phyloP scores from a whole-genome alignment of 2,797 vertebrate species.

The Phoeniculus purpureus region DNA sequence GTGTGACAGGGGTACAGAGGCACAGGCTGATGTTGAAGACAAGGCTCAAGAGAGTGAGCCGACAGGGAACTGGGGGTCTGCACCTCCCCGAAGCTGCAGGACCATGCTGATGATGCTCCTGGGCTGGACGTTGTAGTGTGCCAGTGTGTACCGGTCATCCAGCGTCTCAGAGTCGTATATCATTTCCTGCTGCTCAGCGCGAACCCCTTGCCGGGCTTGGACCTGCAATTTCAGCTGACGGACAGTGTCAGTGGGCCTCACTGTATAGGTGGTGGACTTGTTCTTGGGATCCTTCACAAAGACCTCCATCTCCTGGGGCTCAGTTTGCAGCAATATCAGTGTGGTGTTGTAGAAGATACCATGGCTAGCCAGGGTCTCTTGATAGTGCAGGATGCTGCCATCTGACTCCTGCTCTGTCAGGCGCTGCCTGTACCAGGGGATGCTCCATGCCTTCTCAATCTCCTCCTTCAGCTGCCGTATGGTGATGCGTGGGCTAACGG shows the following conservation, averaged over 20 bases:
- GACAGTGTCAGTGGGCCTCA: not conserved
- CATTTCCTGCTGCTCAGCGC: not conserved
- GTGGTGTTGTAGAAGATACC: constrained; percentile 32
- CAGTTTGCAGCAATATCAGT: not conserved
- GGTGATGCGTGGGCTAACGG: not conserved
- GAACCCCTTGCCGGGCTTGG: rapidly evolving
- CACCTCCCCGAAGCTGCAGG: constrained; percentile 26
- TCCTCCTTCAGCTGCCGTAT: not conserved
- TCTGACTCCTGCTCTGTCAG: not conserved
- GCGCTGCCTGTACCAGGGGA: not conserved
- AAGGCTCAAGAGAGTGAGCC: not conserved
- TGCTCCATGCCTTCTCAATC: not conserved
- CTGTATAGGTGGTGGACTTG: not conserved
- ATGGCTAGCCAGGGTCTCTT: not conserved
- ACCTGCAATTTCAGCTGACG: constrained; percentile 31
- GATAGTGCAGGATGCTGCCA: not conserved
- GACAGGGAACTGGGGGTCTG: not conserved
- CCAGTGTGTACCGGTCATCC: not conserved
- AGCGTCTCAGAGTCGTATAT: not conserved
- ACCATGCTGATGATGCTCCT: constrained; percentile 7
- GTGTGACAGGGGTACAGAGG: rapidly evolving
- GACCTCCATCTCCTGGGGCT: not conserved
- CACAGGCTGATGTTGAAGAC: not conserved
- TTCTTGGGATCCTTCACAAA: not conserved
- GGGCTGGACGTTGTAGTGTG: not conserved